Base-by-base conservation (phyloP, 2,797 vertebrate genomes). In the Pangasius krempfi region DNA sequence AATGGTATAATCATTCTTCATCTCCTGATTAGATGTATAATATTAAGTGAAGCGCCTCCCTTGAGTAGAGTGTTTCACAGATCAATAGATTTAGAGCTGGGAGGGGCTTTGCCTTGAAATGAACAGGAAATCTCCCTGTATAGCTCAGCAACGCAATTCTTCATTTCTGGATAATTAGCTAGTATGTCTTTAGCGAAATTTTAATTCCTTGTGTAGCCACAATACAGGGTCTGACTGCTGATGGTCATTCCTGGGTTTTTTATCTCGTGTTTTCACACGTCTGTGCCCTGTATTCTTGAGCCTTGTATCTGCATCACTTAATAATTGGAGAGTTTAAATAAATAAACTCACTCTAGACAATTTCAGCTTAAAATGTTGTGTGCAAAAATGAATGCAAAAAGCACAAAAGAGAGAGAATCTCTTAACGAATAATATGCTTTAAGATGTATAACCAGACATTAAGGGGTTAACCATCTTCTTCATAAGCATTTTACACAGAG, bases 21-120 rank as follows among this genome's bases (percentile, higher is more conserved):
- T 98, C 97, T 98, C 96, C 96, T 98, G 97, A 98, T 98, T 97
- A 98, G 97, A 97, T 97, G 96, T 97, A 96, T 96, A 97, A 97
- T 94, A 96, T 98, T 97, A 98, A 97, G 96, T 97, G 97, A 98
- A 97, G 97, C 96, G 95, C 95, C 94, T 98, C 97, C 97, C 98
- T 94, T 95, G 97, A 96, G 97, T 97, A 95, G 94, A 90, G 93
- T 97, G 95, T 97, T 98, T 98, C 97, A 97, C 96, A 98, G 98
- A 99, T 98, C 98, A 98, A 98, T 98, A 97, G 97, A 96, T 98
- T 97, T 97, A 96, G 94, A 89, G 88, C 47, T 84, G 80, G 79
- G 75, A 86, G 88, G 90, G 70, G 88, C 94, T 93, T 93, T 92
- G 93, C 92, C 92, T 91, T 92, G 90, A 92, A 93, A 94, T 82